phyloP scores from a whole-genome alignment of 2,113 vertebrate species.

The Shinisaurus crocodilurus region DNA sequence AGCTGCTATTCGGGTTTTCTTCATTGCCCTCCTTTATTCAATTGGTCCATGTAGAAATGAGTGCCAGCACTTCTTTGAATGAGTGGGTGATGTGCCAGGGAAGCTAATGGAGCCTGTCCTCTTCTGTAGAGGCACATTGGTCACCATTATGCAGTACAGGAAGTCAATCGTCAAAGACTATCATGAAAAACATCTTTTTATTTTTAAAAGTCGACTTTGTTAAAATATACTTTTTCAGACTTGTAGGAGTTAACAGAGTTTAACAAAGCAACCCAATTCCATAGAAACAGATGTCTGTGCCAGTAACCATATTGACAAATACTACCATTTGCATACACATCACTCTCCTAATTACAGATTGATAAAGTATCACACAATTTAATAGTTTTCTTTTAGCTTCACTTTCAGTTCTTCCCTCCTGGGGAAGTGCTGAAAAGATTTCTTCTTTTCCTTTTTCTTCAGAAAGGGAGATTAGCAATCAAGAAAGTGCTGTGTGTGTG shows the following conservation, averaged over 20 bases:
- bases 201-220: background rate
- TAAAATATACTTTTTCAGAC: background rate
- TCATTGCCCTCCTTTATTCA: background rate
- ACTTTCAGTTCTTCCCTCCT: background rate
- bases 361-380: fast-evolving
- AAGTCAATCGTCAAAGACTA: background rate
- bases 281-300: background rate
- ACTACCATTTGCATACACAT: background rate
- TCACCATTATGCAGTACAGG: background rate
- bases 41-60: background rate
- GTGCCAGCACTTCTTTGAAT: background rate
- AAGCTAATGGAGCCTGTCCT: background rate
- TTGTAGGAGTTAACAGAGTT: background rate
- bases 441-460: background rate
- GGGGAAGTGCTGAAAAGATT: conserved; percentile 24
- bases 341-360: conserved; percentile 12
- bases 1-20: background rate
- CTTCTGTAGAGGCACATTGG: background rate
- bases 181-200: background rate
- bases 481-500: background rate
- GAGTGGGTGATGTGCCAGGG: background rate
- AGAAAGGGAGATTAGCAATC: background rate
- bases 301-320: background rate
- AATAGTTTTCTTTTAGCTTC: conserved; percentile 8
- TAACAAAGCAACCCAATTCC: background rate